Percentiles rank a stretch among this genome's conserved stretches.
Evolutionary conservation across 2,113 vertebrate species (phyloP).

Genomic region (Crypturellus undulatus): DNA sequence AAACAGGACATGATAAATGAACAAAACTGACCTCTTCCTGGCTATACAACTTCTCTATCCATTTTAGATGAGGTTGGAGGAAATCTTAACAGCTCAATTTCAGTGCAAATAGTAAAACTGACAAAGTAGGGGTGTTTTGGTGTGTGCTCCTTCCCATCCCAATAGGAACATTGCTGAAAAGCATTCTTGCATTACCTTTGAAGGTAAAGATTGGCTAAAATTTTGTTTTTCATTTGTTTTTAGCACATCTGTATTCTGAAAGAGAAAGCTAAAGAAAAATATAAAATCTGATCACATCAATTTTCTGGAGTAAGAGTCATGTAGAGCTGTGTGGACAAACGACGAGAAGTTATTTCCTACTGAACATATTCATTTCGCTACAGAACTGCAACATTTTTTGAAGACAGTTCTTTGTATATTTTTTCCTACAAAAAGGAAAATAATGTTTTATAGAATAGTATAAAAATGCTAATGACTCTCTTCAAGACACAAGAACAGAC

Average conservation of each 20-base stretch:
- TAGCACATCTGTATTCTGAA: slow-evolving; percentile 90
- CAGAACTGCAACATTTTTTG: not conserved
- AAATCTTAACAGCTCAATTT: not conserved
- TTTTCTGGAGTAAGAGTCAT: not conserved
- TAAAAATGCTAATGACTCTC: not conserved
- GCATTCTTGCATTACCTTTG: not conserved
- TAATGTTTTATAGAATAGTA: not conserved
- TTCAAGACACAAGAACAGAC: not conserved
- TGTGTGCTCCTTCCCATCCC: not conserved
- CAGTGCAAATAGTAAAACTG: not conserved
- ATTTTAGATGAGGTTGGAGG: not conserved
- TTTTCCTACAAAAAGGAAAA: not conserved
- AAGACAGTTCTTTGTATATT: not conserved
- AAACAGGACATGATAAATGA: not conserved
- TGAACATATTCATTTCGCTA: not conserved
- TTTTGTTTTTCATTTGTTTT: not conserved
- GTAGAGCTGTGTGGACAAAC: not conserved
- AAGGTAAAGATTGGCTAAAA: not conserved
- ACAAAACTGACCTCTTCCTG: not conserved
- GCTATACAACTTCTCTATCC: not conserved
- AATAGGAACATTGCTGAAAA: not conserved
- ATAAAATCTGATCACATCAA: slow-evolving; percentile 73
- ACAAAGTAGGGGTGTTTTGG: not conserved
- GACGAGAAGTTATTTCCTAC: not conserved
- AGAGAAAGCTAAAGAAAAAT: slow-evolving; percentile 85